phyloP scores from a whole-genome alignment of 1,140 invertebrate genomes.

The Drosophila insularis region DNA sequence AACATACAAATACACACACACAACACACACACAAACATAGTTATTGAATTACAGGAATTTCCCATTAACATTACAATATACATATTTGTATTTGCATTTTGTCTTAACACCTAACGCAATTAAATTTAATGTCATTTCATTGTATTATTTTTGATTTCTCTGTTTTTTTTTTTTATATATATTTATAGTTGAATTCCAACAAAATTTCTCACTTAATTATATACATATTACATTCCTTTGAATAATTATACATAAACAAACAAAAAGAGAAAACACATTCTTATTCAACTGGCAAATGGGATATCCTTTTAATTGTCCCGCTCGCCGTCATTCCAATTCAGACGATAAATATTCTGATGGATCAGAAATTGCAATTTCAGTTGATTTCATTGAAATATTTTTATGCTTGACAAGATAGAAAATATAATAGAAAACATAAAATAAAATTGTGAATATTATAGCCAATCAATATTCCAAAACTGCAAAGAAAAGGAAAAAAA shows the following conservation, averaged over 20 bases:
- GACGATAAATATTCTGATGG: no score
- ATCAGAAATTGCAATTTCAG: background rate
- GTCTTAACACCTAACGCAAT: background rate
- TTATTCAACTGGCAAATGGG: background rate
- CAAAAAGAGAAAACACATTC: background rate
- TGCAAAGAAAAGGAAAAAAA: background rate
- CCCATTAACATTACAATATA: conserved; percentile 3
- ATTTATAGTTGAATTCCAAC: background rate
- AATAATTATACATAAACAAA: background rate
- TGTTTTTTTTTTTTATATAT: background rate
- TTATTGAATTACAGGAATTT: conserved; percentile 1
- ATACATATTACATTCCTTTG: background rate
- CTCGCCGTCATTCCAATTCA: background rate
- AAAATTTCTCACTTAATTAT: conserved; percentile 2
- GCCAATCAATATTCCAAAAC: background rate
- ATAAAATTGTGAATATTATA: background rate
- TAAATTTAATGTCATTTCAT: conserved; percentile 1
- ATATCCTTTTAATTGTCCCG: background rate
- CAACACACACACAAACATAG: background rate
- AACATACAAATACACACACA: background rate
- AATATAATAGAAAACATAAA: background rate
- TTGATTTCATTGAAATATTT: background rate
- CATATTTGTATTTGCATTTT: background rate
- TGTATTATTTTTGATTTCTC: no score
- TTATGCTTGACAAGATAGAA: background rate